These are phyloP conservation scores for Orthosia gracilis DNA, from an alignment of 2,888 invertebrate species.

Conservation along the genomic window DNA sequence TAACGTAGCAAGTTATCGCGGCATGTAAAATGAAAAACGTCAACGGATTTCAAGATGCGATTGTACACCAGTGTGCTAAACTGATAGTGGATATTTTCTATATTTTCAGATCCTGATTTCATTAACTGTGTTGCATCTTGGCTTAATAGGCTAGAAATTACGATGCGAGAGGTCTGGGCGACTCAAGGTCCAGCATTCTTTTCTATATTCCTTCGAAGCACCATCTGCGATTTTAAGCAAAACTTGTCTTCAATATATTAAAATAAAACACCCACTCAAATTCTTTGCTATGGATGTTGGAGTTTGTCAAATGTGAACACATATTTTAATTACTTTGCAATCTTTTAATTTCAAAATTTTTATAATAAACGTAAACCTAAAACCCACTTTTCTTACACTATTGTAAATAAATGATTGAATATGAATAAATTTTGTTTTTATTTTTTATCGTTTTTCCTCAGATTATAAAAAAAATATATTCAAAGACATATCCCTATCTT, in stretches of 20 bases:
- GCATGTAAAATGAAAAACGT: no score
- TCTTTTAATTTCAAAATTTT: neutral
- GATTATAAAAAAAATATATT: no score
- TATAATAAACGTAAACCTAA: neutral
- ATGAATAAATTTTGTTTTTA: no score
- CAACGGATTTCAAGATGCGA: no score
- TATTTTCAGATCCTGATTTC: slow-evolving; percentile 67
- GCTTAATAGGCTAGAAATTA: slow-evolving; percentile 21
- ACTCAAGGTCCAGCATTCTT: slow-evolving; percentile 64
- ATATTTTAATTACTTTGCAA: no score
- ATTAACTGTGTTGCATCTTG: slow-evolving; percentile 25
- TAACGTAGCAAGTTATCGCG: no score
- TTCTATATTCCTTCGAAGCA: slow-evolving; percentile 68
- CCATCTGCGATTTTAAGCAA: slow-evolving; percentile 70
- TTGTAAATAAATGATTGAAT: slow-evolving; percentile 3
- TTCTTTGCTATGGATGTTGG: no score
- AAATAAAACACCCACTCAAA: no score
- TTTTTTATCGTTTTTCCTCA: no score
- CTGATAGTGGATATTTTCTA: neutral
- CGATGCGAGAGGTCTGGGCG: slow-evolving; percentile 64
- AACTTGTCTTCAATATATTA: neutral
- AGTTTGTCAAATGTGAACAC: no score
- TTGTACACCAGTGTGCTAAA: no score
- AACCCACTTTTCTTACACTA: neutral
- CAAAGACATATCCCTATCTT: no score